A percentile compares a stretch with the other conserved stretches of the same genome.
phyloP scores from a whole-genome alignment of 1,140 invertebrate species.

The Hyles vespertilio region DNA sequence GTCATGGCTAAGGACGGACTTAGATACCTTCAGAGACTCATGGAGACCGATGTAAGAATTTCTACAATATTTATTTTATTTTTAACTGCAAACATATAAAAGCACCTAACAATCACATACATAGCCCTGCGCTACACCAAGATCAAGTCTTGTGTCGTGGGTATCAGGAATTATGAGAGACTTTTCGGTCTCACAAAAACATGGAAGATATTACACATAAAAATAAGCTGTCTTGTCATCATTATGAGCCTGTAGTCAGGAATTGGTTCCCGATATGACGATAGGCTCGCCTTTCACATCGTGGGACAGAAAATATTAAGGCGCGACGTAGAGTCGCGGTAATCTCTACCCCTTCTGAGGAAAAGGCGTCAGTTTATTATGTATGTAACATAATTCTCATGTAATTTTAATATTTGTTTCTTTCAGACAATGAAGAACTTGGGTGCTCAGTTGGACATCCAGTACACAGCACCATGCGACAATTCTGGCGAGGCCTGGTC shows the following conservation, averaged over 20 bases:
- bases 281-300: neutral
- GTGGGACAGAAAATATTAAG: neutral
- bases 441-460: constrained; percentile 76
- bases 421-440: neutral
- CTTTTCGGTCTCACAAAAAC: too few species aligned
- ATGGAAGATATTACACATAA: too few species aligned
- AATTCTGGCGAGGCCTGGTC: constrained; percentile 76
- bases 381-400: neutral
- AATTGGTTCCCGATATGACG: too few species aligned
- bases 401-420: neutral
- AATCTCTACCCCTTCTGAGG: too few species aligned
- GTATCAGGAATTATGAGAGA: too few species aligned
- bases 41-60: constrained; percentile 76
- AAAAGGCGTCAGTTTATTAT: too few species aligned
- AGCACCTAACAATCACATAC: too few species aligned
- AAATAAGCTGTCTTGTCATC: too few species aligned
- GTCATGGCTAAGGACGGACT: constrained; percentile 82
- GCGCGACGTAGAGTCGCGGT: neutral
- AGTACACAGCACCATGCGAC: constrained; percentile 73
- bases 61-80: neutral
- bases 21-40: constrained; percentile 79
- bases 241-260: too few species aligned
- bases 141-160: too few species aligned
- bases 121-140: too few species aligned
- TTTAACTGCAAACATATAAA: neutral